phyloP scores from a whole-genome alignment of 2,888 invertebrate species.

The Mesoligia furuncula region DNA sequence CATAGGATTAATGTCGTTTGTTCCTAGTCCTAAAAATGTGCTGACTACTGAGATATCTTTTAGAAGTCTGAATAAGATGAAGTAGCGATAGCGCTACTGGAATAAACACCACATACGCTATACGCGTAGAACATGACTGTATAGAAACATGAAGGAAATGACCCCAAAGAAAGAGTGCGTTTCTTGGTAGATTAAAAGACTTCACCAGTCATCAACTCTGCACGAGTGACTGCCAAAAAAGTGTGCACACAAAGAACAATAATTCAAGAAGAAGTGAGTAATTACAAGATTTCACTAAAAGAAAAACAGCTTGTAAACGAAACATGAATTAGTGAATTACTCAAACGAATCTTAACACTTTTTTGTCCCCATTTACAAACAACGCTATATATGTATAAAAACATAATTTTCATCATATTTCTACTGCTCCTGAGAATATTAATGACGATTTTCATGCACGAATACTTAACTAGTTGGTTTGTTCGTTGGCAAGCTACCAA shows the following conservation, averaged over 20 bases:
- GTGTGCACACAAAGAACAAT: neutral
- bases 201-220: neutral
- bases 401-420: constrained; percentile 31
- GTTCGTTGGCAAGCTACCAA: constrained; percentile 54
- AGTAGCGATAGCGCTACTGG: neutral
- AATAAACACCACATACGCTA: neutral
- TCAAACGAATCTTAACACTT: constrained; percentile 29
- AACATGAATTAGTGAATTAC: constrained; percentile 31
- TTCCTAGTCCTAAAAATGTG: neutral
- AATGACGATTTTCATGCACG: constrained; percentile 21
- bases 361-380: constrained; percentile 41
- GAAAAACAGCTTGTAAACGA: constrained; percentile 13
- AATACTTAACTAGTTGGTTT: constrained; percentile 31
- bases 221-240: constrained; percentile 6
- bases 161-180: neutral
- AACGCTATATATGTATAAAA: constrained; percentile 12
- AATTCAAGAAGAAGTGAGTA: constrained; percentile 1
- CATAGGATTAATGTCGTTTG: neutral
- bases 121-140: neutral
- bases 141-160: neutral
- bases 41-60: neutral
- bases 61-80: neutral
- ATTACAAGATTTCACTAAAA: constrained; percentile 3
- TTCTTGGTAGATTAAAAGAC: neutral
- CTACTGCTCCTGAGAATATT: constrained; percentile 13